Percentiles rank a stretch among this genome's conserved stretches.
phyloP scores from a whole-genome alignment of 2,797 vertebrate genomes.

The Ceyx erithaca region DNA sequence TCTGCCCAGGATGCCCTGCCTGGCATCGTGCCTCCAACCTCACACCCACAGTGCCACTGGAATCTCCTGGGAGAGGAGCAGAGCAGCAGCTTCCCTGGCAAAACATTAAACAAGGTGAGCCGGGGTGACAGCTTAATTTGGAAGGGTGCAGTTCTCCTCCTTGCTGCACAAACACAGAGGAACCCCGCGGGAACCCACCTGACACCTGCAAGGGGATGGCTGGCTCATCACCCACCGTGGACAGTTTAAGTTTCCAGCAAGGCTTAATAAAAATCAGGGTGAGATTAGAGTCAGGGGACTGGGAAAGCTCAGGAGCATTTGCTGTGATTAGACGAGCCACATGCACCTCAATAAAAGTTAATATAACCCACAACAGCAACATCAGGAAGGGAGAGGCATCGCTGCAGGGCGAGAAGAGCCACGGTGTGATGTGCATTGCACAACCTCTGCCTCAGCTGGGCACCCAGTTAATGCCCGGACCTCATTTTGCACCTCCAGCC shows the following conservation, averaged over 20 bases:
- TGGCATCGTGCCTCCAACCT: accelerated
- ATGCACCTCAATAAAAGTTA: background rate
- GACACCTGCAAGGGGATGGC: accelerated
- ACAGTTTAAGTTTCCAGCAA: background rate
- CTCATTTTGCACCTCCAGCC: background rate
- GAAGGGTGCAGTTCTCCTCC: background rate
- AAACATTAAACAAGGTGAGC: accelerated
- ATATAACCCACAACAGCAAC: background rate
- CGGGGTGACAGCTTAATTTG: accelerated
- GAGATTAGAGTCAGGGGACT: background rate
- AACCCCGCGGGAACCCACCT: background rate
- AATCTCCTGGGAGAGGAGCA: background rate
- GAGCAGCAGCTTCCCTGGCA: accelerated
- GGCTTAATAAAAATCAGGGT: background rate
- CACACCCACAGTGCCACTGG: accelerated
- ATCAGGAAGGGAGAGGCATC: background rate
- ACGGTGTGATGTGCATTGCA: background rate
- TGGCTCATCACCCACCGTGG: accelerated
- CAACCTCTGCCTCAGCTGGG: background rate
- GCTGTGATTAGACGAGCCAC: background rate
- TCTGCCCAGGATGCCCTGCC: too few species aligned
- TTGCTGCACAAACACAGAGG: accelerated
- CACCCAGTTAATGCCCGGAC: background rate
- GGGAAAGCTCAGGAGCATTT: background rate
- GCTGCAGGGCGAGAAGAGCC: background rate